These are phyloP conservation scores for Eira barbara DNA, from an alignment of 2,113 vertebrate genomes.

Conservation along the genomic window DNA sequence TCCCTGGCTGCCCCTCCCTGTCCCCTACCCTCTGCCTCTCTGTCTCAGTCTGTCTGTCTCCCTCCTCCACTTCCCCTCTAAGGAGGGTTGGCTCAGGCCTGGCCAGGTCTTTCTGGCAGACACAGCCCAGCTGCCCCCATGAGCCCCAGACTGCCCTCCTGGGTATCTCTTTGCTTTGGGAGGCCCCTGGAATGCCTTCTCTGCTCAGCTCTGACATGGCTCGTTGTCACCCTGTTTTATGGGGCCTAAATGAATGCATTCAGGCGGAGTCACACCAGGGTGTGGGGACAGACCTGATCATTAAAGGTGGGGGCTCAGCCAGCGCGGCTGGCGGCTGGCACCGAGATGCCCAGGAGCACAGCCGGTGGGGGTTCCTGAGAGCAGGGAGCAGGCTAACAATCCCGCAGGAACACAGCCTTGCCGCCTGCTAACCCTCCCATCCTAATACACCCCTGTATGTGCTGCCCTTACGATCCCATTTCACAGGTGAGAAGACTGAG, in stretches of 20 bases:
- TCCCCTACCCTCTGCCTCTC: neutral
- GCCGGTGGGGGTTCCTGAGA: neutral
- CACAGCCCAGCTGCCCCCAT: neutral
- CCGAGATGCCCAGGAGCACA: rapidly evolving
- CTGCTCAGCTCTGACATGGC: neutral
- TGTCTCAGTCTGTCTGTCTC: neutral
- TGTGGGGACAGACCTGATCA: neutral
- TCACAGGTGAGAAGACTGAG: neutral
- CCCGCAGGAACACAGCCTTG: neutral
- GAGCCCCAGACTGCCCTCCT: neutral
- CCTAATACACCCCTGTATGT: neutral
- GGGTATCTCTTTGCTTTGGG: neutral
- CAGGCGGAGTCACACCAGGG: neutral
- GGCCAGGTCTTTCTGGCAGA: neutral
- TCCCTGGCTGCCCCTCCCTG: neutral
- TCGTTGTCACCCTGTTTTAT: neutral
- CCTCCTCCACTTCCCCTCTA: neutral
- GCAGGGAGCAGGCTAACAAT: too few species aligned
- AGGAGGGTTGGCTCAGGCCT: neutral
- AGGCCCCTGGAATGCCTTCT: neutral
- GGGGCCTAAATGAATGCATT: neutral
- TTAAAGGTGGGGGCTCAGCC: neutral
- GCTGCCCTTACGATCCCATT: rapidly evolving
- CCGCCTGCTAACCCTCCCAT: neutral
- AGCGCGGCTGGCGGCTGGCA: neutral